Evolutionary conservation across 2,888 invertebrate species (phyloP), one percentile per base, ranked within the genome.

Genomic region (Clepsis dumicolana): DNA sequence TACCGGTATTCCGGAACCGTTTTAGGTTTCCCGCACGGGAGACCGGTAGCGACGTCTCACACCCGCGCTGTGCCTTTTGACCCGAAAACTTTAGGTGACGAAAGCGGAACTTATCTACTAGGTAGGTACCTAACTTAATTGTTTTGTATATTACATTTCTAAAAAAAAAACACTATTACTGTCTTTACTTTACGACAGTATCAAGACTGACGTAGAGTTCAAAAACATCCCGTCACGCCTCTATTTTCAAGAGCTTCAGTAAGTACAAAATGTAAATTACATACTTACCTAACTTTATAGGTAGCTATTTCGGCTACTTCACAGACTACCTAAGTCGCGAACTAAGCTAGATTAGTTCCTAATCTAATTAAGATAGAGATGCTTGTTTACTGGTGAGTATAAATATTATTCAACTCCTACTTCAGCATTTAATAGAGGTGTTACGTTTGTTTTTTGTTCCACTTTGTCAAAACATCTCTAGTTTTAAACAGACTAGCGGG

Each of bases 31-130:
- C 64, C 61, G 59, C 76, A 74, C 72, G 74, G 72, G 76, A 75
- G 70, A 77, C 78, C 74, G 71, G 77, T 74, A 73, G 74, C 72
- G n/a, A 25, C 16, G 60, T 48, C 59, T 72, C 70, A 65, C 73
- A 65, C 72, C 72, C 65, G 56, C 59, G 48, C 35, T 29, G 67
- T 44, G 64, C 60, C 71, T 70, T 61, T 67, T 48, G 68, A 70
- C 69, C 71, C 64, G 21, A 70, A 63, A 57, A 63, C 50, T 62
- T 67, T n/a, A 52, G 24, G 14, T 32, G 54, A 18, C 53, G 14
- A 53, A 61, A 56, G 24, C 21, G 10, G 41, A 18, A 44, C 44
- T 18, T 7, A 7, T 44, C 18, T 44, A 44, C 38, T 3, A n/a
- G 38, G 12, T 18, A 35, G 8, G 12, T 14, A 4, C 16, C 32